Evolutionary conservation across 2,888 invertebrate genomes (phyloP), one percentile per base, ranked within the genome.

Genomic region (Brachypterus glaber): DNA sequence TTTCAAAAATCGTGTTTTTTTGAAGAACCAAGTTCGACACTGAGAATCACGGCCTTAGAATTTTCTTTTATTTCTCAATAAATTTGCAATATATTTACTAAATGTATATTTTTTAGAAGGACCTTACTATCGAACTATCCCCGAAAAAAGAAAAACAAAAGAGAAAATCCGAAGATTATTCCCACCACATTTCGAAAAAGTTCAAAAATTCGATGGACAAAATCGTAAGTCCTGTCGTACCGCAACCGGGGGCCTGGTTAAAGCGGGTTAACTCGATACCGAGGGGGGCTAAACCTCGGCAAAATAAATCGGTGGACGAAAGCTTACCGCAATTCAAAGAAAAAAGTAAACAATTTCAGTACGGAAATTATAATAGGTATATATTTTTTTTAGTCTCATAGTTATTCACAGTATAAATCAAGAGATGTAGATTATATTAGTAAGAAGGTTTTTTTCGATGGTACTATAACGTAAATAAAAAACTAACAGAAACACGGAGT

Each of bases 291-390:
- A 58, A 62, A 33, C 64, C 63, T 2, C 62, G 64, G 45, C 62
- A 58, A 49, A 69, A 55, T 55, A 72, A 57, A 35, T 63, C 59
- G 18, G 55, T 60, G 17, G 56, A 63, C 43, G 67, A 69, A 37
- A 66, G 69, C 39, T 67, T 69, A 50, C 79, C 81, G 7, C 74
- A 71, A 41, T 88, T 87, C 65, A 77, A 83, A 52, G 71, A 77
- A 14, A 84, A 84, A 60, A 80, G 85, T 60, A 74, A 77, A 40
- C 77, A 77, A 59, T 95, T 90, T 69, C 86, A 89, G 57, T 93
- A 85, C 70, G 97, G 98, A 39, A 98, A 98, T 68, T 97, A 95
- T 67, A 88, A 90, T 63, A 82, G 89, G 68, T 79, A 53, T 54
- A n/a, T n/a, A n/a, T n/a, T n/a, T n/a, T n/a, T n/a, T n/a, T n/a